Evolutionary conservation across 2,888 invertebrate species (phyloP), one percentile per base, ranked within the genome.

Genomic region (Nomada fucata): DNA sequence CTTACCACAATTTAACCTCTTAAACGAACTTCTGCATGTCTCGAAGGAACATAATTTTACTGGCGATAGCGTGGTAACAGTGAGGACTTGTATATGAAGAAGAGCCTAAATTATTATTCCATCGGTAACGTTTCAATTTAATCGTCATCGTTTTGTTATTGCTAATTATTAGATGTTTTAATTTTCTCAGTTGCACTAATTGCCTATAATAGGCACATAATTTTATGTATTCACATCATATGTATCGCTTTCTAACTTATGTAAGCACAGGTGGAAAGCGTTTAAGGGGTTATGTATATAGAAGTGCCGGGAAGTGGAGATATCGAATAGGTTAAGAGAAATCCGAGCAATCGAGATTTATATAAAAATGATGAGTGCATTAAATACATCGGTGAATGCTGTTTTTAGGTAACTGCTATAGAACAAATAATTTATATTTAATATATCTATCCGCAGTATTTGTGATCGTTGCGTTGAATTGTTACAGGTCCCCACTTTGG

Each of bases 331-430:
- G 15, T 11, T 53, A 67, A n/a, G 13, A 23, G 18, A 53, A 11
- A 5, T 0, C 11, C 18, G 23, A 64, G 50, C 18, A 71, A 50
- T 61, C 36, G 4, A 2, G 15, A 57, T 2, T 47, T 18, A 10
- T 20, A 5, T 15, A 59, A 59, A 67, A 67, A 81, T 82, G 82
- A 50, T 76, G 3, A 36, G 59, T 11, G 57, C 72, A 52, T 42
- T 68, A 50, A 72, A 68, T 15, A 20, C 63, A 47, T 47, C 47
- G 20, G 15, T 61, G 42, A 82, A 81, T 67, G 26, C 65, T 10
- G 18, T 72, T 20, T 13, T 68, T 26, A 76, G 82, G 82, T 82
- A 82, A 68, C 23, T 7, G 26, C 74, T 44, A 63, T 18, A 57
- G 60, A 20, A 42, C 52, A 26, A 52, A 15, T 23, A 36, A 73